Conservation (phyloP, 1,140 invertebrate species). For the Anastrepha ludens region DNA sequence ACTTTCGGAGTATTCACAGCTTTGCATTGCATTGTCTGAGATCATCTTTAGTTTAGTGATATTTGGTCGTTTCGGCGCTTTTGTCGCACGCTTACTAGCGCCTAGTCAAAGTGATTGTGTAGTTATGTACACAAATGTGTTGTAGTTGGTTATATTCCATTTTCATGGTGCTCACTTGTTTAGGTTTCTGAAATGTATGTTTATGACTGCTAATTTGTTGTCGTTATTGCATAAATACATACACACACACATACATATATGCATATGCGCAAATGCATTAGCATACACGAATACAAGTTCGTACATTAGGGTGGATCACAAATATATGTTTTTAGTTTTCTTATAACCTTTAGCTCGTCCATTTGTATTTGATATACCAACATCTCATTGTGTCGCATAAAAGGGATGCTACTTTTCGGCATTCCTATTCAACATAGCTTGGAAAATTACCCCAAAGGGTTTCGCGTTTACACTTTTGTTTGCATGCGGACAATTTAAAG, state of each 20-base stretch:
- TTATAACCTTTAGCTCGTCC: no score
- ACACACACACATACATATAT: not conserved
- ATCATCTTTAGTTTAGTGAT: not conserved
- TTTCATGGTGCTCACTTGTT: constrained; percentile 24
- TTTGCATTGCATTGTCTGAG: no score
- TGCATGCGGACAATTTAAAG: no score
- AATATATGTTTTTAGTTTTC: not conserved
- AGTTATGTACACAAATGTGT: not conserved
- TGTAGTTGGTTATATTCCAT: not conserved
- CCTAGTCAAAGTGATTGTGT: not conserved
- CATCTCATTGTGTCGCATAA: no score
- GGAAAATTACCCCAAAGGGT: no score
- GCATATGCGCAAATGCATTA: not conserved
- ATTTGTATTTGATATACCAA: no score
- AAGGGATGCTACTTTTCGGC: no score
- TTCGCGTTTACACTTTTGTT: no score
- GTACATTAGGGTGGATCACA: not conserved
- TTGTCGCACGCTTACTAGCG: not conserved
- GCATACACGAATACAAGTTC: not conserved
- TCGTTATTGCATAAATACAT: not conserved
- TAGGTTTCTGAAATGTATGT: not conserved
- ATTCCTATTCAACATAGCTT: no score
- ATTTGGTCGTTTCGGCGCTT: constrained; percentile 16
- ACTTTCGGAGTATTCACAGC: no score
- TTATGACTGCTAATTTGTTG: constrained; percentile 14